Evolutionary conservation across 2,888 invertebrate species (phyloP).

Genomic region (Drosophila emarginata): DNA sequence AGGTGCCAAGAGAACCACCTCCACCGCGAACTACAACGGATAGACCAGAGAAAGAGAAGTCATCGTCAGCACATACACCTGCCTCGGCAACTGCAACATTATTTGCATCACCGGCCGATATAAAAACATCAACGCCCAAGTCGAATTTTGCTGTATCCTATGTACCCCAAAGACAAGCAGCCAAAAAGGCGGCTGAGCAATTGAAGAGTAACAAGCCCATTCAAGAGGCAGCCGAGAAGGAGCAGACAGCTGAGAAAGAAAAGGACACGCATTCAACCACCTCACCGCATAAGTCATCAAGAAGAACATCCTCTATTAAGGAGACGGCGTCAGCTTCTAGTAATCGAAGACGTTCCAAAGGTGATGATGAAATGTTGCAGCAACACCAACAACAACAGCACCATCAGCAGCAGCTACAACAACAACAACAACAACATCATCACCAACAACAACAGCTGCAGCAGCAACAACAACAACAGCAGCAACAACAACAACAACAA

Average conservation of each 20-base stretch:
- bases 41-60: conserved; percentile 39
- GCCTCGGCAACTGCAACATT: background rate
- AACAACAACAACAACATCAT: conserved; percentile 28
- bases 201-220: conserved; percentile 89
- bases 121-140: conserved; percentile 67
- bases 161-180: conserved; percentile 94
- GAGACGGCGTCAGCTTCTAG: conserved; percentile 42
- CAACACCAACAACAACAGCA: conserved; percentile 12
- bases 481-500: too few species aligned
- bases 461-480: conserved; percentile 15
- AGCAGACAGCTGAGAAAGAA: conserved; percentile 17
- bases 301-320: conserved; percentile 38
- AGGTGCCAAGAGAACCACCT: conserved; percentile 66
- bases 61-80: background rate
- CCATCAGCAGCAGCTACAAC: conserved; percentile 19
- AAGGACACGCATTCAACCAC: conserved; percentile 9
- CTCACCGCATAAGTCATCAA: conserved; percentile 36
- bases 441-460: conserved; percentile 10
- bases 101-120: background rate
- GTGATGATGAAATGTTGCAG: conserved; percentile 36
- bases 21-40: conserved; percentile 30
- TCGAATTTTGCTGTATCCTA: conserved; percentile 87
- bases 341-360: conserved; percentile 70
- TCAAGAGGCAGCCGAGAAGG: conserved; percentile 81
- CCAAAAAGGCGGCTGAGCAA: conserved; percentile 95